A percentile compares a stretch with the other conserved stretches of the same genome.
Conservation (phyloP, 2,797 vertebrate genomes). For the Hipposideros larvatus region DNA sequence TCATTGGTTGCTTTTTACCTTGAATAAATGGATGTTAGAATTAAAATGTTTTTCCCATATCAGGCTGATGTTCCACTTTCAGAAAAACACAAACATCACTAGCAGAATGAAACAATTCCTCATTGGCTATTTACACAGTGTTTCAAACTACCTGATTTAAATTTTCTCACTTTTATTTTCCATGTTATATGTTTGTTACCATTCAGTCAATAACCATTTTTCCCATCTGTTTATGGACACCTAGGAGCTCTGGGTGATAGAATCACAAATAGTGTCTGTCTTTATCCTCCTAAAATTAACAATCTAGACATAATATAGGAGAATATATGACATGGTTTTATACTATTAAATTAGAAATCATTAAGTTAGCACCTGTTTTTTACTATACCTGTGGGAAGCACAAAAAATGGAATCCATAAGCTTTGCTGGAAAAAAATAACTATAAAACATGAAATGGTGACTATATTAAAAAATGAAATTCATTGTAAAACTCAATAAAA, state of each 20-base stretch:
- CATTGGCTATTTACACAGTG: not conserved
- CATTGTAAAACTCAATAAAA: not conserved
- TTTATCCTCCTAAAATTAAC: not conserved
- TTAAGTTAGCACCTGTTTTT: not conserved
- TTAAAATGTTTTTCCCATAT: not conserved
- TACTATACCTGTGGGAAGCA: not conserved
- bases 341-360: not conserved
- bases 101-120: slow-evolving; percentile 46
- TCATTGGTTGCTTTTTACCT: not conserved
- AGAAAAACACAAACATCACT: not conserved
- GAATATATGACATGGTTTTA: not conserved
- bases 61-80: not conserved
- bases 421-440: slow-evolving; percentile 9
- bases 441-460: slow-evolving; percentile 22
- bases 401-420: not conserved
- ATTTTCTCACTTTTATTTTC: not conserved
- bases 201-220: not conserved
- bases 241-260: not conserved
- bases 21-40: slow-evolving; percentile 10
- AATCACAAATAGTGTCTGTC: not conserved
- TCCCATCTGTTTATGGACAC: not conserved
- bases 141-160: not conserved
- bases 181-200: not conserved
- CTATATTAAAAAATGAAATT: slow-evolving; percentile 4
- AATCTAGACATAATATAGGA: not conserved